A percentile compares a stretch with the other conserved stretches of the same genome.
These are phyloP conservation scores for Clarias fuscus DNA, from an alignment of 2,797 vertebrate genomes.

Conservation along the genomic window DNA sequence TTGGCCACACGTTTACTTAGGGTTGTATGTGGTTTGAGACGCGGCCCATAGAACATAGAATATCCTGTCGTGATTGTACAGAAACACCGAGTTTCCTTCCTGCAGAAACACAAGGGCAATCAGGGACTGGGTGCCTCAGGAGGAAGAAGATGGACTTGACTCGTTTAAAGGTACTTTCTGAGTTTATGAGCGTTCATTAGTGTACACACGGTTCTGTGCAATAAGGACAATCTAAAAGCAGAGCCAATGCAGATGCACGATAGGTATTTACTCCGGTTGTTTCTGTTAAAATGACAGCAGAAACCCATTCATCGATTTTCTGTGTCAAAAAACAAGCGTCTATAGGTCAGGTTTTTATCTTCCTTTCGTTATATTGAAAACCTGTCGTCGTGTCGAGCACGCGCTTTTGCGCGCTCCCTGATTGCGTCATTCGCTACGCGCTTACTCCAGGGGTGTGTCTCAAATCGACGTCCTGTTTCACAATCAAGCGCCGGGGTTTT, in stretches of 20 bases:
- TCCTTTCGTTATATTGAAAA: background rate
- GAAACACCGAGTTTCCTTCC: constrained; percentile 26
- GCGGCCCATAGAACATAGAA: constrained; percentile 53
- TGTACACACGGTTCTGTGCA: background rate
- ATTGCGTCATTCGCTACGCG: background rate
- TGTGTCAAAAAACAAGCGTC: background rate
- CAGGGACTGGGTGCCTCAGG: background rate
- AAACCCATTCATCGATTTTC: background rate
- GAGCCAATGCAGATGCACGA: background rate
- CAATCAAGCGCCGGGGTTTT: background rate
- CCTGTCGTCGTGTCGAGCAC: background rate
- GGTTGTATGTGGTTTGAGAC: constrained; percentile 27
- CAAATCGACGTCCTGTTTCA: background rate
- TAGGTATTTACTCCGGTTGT: background rate
- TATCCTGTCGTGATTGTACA: constrained; percentile 44
- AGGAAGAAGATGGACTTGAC: background rate
- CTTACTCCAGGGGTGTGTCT: background rate
- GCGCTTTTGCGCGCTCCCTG: constrained; percentile 34
- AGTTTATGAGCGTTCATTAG: background rate
- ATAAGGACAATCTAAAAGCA: background rate
- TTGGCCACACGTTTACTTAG: background rate
- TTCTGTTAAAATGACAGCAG: background rate
- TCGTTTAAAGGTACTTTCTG: background rate
- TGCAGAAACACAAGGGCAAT: background rate
- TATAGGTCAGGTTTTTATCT: background rate